These are phyloP conservation scores for Anoplophora glabripennis DNA, from an alignment of 1,140 invertebrate species.

Conservation along the genomic window DNA sequence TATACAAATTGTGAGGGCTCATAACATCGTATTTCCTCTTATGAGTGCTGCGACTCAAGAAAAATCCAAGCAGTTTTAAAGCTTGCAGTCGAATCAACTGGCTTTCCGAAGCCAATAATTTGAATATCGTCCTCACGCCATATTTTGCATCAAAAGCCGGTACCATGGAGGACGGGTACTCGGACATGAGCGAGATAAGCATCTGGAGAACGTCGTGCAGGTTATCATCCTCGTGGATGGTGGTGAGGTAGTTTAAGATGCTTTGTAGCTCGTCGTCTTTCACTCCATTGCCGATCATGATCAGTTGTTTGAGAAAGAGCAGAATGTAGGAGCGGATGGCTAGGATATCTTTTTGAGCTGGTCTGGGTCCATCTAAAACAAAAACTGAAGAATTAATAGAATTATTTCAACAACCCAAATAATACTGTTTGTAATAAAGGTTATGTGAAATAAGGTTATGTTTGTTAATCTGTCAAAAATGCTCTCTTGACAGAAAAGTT, in stretches of 20 bases:
- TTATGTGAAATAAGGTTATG: neutral
- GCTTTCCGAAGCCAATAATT: slow-evolving; percentile 90
- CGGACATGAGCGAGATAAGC: slow-evolving; percentile 94
- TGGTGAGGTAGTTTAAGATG: slow-evolving; percentile 96
- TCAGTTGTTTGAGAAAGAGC: slow-evolving; percentile 92
- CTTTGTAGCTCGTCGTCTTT: slow-evolving; percentile 98
- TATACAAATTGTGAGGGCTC: slow-evolving; percentile 97
- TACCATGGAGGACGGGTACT: slow-evolving; percentile 97
- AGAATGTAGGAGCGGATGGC: slow-evolving; percentile 93
- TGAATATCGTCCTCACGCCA: slow-evolving; percentile 94
- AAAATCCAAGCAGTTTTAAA: slow-evolving; percentile 92
- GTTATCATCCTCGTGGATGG: slow-evolving; percentile 98
- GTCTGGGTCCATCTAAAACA: slow-evolving; percentile 84
- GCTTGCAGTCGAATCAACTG: slow-evolving; percentile 94
- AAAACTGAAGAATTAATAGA: slow-evolving; percentile 7
- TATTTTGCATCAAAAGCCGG: slow-evolving; percentile 97
- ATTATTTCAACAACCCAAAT: neutral
- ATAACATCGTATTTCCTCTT: slow-evolving; percentile 99
- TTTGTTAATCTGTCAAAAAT: neutral
- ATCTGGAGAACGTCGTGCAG: slow-evolving; percentile 96
- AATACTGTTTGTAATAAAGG: neutral
- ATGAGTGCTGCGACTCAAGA: slow-evolving; percentile 90
- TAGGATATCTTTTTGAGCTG: slow-evolving; percentile 89
- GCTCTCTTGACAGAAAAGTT: neutral
- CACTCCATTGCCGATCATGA: slow-evolving; percentile 94